These are phyloP conservation scores for Ptiloglossa arizonensis DNA, from an alignment of 1,140 invertebrate genomes.

Conservation along the genomic window DNA sequence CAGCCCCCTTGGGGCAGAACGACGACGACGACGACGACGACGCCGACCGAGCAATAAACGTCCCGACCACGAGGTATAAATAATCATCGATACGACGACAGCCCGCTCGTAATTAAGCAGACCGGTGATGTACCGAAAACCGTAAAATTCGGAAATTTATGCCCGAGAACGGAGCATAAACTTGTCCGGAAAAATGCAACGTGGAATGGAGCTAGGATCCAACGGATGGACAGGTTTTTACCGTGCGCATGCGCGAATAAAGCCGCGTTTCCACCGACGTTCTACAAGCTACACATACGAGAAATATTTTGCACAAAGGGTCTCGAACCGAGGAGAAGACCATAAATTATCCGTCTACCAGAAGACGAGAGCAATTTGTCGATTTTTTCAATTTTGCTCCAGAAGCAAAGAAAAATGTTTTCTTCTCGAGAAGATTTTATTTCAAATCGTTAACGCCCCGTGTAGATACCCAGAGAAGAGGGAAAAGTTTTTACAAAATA, in stretches of 20 bases:
- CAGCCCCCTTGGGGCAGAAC: conserved; percentile 21
- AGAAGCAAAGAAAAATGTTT: no score
- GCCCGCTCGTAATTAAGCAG: conserved; percentile 54
- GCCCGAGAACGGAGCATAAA: conserved; percentile 10
- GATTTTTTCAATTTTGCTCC: no score
- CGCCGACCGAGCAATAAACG: conserved; percentile 50
- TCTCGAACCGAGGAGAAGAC: no score
- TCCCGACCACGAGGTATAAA: conserved; percentile 49
- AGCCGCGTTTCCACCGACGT: no score
- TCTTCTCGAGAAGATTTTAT: no score
- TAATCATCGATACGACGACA: conserved; percentile 61
- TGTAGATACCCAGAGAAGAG: no score
- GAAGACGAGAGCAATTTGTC: no score
- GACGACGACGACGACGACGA: neutral
- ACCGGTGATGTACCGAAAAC: conserved; percentile 49
- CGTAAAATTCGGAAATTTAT: conserved; percentile 54
- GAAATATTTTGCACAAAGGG: no score
- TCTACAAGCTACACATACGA: no score
- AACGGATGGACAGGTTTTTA: neutral
- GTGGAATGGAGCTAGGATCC: neutral
- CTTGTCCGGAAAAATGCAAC: neutral
- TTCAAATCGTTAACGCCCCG: no score
- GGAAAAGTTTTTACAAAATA: no score
- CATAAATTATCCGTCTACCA: no score
- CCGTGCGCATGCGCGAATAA: neutral